phyloP scores from a whole-genome alignment of 2,113 vertebrate genomes.

The Okapia johnstoni region DNA sequence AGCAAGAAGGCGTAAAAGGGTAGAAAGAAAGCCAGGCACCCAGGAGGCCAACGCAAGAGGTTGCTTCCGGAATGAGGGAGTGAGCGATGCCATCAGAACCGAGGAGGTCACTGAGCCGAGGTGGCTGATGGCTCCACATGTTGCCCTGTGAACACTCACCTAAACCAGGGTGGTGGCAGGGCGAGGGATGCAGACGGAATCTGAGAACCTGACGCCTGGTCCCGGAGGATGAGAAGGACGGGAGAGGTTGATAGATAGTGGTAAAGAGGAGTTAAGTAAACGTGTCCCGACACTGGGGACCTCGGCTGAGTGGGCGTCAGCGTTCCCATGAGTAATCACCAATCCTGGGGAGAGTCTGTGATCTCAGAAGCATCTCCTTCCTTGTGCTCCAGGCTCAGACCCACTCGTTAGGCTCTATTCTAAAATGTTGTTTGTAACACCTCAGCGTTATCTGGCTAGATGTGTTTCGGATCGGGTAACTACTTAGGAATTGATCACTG shows the following conservation, averaged over 20 bases:
- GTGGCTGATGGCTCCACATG: fast-evolving
- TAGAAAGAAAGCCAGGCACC: not conserved
- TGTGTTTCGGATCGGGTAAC: not conserved
- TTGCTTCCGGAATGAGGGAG: not conserved
- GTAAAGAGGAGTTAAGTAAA: not conserved
- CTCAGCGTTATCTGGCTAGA: not conserved
- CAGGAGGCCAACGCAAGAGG: not conserved
- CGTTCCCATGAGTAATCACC: not conserved
- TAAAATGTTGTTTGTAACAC: not conserved
- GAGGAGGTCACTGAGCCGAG: not conserved
- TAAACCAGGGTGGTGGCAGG: too few species aligned
- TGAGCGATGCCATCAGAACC: not conserved
- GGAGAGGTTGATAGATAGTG: not conserved
- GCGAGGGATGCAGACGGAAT: not conserved
- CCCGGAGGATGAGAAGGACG: not conserved
- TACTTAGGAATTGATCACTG: not conserved
- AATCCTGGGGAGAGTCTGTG: not conserved
- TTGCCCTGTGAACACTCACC: not conserved
- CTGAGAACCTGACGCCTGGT: not conserved
- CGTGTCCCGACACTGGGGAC: not conserved
- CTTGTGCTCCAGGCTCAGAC: not conserved
- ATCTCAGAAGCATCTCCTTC: not conserved
- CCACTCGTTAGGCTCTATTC: not conserved
- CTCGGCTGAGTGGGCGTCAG: not conserved
- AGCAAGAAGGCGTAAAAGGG: not conserved